These are phyloP conservation scores for Crioceris asparagi DNA, from an alignment of 2,888 invertebrate species.

Conservation along the genomic window DNA sequence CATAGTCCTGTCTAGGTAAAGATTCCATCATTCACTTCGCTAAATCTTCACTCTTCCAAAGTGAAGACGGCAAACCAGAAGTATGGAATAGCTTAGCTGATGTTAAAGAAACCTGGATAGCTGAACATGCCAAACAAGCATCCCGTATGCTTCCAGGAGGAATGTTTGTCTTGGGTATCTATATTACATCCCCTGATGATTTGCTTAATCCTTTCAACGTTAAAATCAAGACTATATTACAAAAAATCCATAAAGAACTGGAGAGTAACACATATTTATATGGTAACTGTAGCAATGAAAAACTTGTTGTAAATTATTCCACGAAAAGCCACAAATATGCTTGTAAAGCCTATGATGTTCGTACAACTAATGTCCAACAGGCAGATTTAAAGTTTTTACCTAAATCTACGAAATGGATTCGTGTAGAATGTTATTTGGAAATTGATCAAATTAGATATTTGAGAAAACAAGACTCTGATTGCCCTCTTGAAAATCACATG, in stretches of 20 bases:
- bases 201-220: constrained; percentile 47
- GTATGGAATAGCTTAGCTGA: constrained; percentile 35
- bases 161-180: constrained; percentile 74
- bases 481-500: constrained; percentile 58
- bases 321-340: constrained; percentile 44
- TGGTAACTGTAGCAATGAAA: constrained; percentile 50
- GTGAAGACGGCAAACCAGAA: constrained; percentile 32
- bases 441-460: constrained; percentile 68
- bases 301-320: constrained; percentile 53
- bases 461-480: constrained; percentile 47
- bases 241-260: constrained; percentile 46
- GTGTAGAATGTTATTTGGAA: constrained; percentile 64
- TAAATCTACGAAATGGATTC: constrained; percentile 62
- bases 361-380: constrained; percentile 46
- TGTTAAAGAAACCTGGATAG: constrained; percentile 58
- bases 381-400: constrained; percentile 69
- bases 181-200: constrained; percentile 59
- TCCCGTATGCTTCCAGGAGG: constrained; percentile 87
- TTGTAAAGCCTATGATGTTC: constrained; percentile 55
- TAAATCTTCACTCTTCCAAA: constrained; percentile 58
- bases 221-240: constrained; percentile 46
- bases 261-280: constrained; percentile 47
- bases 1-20: constrained; percentile 51
- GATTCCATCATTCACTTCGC: constrained; percentile 73
- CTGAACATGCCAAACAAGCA: constrained; percentile 76